Evolutionary conservation across 2,797 vertebrate species (phyloP).

Genomic region (Microtus agrestis): DNA sequence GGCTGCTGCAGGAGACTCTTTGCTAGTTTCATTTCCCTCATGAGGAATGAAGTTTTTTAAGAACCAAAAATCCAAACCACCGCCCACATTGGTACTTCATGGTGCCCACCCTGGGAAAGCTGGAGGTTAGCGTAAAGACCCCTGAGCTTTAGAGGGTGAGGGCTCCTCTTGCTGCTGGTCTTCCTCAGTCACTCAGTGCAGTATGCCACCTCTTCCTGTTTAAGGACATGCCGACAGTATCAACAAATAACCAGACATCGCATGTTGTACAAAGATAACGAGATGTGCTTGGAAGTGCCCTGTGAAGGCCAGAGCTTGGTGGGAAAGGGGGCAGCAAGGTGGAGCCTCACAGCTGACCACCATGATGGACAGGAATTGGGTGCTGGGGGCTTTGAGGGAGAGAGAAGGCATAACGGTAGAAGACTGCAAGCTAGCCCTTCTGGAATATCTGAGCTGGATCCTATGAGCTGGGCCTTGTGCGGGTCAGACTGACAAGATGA

Average conservation of each 20-base stretch:
- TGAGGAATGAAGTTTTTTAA: constrained; percentile 84
- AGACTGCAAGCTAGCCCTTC: background rate
- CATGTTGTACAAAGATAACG: background rate
- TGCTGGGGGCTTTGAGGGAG: background rate
- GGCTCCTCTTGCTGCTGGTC: background rate
- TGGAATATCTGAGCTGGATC: background rate
- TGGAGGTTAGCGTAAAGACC: background rate
- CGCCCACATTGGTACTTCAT: constrained; percentile 28
- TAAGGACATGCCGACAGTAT: constrained; percentile 1
- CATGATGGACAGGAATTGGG: background rate
- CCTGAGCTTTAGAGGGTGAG: background rate
- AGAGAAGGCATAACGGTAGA: background rate
- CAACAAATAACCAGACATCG: background rate
- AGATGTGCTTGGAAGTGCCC: background rate
- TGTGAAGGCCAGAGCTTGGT: background rate
- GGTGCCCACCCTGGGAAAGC: constrained; percentile 34
- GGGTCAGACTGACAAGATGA: background rate
- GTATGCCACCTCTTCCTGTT: constrained; percentile 17
- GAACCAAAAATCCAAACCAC: constrained; percentile 83
- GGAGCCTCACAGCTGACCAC: no score
- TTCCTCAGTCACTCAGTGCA: background rate
- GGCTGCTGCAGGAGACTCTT: constrained; percentile 67
- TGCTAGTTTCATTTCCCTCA: constrained; percentile 88
- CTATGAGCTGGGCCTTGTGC: background rate
- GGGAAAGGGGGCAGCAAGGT: background rate